These are phyloP conservation scores for Eretmochelys imbricata DNA, from an alignment of 2,113 vertebrate species.

Conservation along the genomic window DNA sequence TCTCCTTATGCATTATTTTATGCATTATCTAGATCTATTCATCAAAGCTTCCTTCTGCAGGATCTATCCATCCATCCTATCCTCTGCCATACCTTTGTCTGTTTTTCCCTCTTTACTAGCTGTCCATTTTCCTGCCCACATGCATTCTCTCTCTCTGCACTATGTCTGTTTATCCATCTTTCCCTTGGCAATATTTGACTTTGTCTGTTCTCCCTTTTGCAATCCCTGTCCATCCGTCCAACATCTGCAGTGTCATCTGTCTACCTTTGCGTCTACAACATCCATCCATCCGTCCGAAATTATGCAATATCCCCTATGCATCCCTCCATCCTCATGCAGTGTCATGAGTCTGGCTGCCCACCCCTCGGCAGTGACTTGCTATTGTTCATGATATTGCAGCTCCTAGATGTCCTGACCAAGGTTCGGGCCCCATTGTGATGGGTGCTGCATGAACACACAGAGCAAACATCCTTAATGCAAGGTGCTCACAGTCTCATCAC, in stretches of 20 bases:
- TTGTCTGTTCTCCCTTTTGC: background rate
- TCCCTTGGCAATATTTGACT: too few species aligned
- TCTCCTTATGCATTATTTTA: background rate
- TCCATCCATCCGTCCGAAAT: too few species aligned
- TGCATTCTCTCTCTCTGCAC: background rate
- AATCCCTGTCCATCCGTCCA: background rate
- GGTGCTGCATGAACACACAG: background rate
- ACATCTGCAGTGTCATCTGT: too few species aligned
- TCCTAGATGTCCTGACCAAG: background rate
- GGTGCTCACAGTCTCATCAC: background rate
- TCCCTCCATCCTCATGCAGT: background rate
- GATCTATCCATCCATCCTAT: background rate
- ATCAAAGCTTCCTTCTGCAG: background rate
- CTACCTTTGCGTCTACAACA: too few species aligned
- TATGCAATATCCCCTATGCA: too few species aligned
- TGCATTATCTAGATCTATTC: background rate
- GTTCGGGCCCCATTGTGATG: background rate
- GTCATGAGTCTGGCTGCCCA: background rate
- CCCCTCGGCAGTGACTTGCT: background rate
- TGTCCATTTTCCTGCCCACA: background rate
- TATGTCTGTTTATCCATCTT: background rate
- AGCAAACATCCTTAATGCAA: too few species aligned
- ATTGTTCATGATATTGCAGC: background rate
- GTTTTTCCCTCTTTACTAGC: background rate
- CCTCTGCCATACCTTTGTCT: background rate